Conservation (phyloP, 2,888 invertebrate species). For the Polydrusus pterygomalis region DNA sequence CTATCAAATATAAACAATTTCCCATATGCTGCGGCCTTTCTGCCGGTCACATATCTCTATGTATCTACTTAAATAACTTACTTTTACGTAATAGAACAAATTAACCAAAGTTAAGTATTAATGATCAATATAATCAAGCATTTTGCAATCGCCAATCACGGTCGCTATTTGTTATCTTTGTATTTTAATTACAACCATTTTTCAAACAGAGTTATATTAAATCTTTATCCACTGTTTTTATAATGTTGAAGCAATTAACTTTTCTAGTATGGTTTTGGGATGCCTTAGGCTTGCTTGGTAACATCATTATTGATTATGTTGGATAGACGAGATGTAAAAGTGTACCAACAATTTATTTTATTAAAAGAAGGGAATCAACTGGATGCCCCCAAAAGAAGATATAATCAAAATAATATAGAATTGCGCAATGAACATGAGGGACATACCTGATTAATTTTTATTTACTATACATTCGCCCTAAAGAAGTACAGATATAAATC, state of each 20-base stretch:
- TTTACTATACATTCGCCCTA: too few relatives aligned
- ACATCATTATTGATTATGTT: background rate
- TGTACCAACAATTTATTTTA: background rate
- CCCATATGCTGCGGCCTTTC: too few relatives aligned
- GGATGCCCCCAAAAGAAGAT: too few relatives aligned
- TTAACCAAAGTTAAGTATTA: background rate
- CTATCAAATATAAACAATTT: too few relatives aligned
- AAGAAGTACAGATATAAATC: too few relatives aligned
- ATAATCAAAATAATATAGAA: too few relatives aligned
- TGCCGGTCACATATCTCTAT: too few relatives aligned
- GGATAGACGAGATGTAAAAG: background rate
- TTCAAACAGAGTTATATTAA: conserved; percentile 13
- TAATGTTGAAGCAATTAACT: conserved; percentile 6
- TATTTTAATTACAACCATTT: conserved; percentile 28
- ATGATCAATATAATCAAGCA: conserved; percentile 1
- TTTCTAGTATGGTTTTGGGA: background rate
- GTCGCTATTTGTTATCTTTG: conserved; percentile 13
- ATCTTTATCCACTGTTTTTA: conserved; percentile 23
- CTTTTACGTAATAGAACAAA: background rate
- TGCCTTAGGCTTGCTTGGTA: background rate
- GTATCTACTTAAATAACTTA: background rate
- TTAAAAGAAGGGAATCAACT: background rate
- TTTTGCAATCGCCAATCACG: conserved; percentile 3
- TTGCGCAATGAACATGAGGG: too few relatives aligned
- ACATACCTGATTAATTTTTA: too few relatives aligned